These are phyloP conservation scores for Aphaenogaster ashmeadi DNA, from an alignment of 1,140 invertebrate species.

Conservation along the genomic window DNA sequence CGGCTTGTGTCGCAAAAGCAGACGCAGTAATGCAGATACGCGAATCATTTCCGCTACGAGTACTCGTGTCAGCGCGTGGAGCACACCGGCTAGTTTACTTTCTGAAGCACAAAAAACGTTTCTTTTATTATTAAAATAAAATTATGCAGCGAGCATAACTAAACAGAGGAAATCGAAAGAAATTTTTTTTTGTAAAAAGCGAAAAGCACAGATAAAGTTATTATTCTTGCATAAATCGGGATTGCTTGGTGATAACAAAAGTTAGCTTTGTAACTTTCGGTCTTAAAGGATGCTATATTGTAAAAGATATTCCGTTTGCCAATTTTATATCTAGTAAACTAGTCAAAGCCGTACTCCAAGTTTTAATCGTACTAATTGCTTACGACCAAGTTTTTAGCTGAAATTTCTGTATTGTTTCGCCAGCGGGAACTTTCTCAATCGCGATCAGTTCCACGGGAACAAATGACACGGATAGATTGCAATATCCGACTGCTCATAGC, in stretches of 20 bases:
- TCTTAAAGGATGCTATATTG: neutral
- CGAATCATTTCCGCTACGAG: conserved; percentile 44
- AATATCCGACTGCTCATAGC: conserved; percentile 33
- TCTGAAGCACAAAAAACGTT: neutral
- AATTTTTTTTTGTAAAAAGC: neutral
- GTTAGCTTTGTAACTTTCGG: neutral
- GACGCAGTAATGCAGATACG: conserved; percentile 41
- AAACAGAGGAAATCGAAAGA: neutral
- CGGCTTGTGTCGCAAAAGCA: conserved; percentile 18
- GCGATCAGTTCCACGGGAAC: conserved; percentile 12
- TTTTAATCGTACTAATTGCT: conserved; percentile 16
- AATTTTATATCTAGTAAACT: neutral
- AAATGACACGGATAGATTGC: conserved; percentile 50
- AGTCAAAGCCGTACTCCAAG: neutral
- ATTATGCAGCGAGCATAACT: neutral
- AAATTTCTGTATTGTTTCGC: conserved; percentile 32
- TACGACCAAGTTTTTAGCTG: neutral
- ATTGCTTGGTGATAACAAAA: neutral
- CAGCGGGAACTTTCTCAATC: neutral
- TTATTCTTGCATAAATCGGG: neutral
- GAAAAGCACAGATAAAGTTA: neutral
- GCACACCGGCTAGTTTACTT: conserved; percentile 1
- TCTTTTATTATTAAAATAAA: conserved; percentile 33
- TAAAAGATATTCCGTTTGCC: neutral
- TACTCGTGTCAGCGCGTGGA: conserved; percentile 14